Percentiles rank a stretch among this genome's conserved stretches.
These are phyloP conservation scores for Pseudorasbora parva DNA, from an alignment of 2,113 vertebrate species.

Conservation along the genomic window DNA sequence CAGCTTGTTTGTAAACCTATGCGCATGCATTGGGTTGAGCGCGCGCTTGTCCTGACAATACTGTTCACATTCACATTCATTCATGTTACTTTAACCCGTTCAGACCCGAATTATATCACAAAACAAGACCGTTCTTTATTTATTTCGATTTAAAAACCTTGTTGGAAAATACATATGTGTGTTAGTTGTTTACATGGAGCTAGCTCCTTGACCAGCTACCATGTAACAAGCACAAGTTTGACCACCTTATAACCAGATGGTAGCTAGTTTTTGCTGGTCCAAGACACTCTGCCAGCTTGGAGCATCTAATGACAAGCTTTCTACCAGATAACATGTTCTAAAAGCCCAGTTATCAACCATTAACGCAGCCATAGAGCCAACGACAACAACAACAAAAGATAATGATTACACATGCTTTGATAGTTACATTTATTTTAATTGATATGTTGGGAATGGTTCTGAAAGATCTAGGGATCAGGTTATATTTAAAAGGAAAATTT, in stretches of 20 bases:
- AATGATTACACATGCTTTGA: not conserved
- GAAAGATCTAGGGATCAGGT: not conserved
- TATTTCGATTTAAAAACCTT: not conserved
- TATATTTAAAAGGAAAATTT: not conserved
- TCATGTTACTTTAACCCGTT: slow-evolving; percentile 11
- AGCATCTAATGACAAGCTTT: not conserved
- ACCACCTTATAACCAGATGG: not conserved
- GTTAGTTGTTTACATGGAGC: not conserved
- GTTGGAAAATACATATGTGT: not conserved
- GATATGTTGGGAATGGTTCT: not conserved
- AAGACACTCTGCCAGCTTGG: not conserved
- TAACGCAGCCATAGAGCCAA: not conserved
- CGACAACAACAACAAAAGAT: not conserved
- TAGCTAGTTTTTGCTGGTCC: not conserved
- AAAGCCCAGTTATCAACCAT: not conserved
- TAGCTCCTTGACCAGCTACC: not conserved
- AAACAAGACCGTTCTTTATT: not conserved
- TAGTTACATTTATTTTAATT: no score
- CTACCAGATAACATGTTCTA: not conserved
- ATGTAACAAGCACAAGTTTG: not conserved
- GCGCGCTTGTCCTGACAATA: slow-evolving; percentile 26
- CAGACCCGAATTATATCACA: not conserved
- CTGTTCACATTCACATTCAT: slow-evolving; percentile 29
- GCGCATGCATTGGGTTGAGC: slow-evolving; percentile 28
- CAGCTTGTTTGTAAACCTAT: slow-evolving; percentile 46